Base-by-base conservation (phyloP, 2,797 vertebrate species). In the Chelmon rostratus region DNA sequence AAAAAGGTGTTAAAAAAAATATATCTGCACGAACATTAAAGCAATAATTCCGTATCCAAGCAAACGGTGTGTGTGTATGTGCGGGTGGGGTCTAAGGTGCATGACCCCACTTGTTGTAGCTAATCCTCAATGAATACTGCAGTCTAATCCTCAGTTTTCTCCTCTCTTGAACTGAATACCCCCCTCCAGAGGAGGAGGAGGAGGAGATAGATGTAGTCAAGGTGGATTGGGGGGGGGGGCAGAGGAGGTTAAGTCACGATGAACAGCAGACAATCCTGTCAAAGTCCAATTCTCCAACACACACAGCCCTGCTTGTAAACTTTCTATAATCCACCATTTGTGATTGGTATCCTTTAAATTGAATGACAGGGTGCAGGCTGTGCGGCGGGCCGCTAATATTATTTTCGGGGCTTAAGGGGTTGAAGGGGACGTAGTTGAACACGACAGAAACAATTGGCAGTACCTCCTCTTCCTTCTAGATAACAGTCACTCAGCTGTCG, bases 311-410 rank as follows among this genome's bases (percentile, higher is more conserved):
- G 84, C 69, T 70, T 85, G 85, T 91, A 92, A 91, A 79, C 88
- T 89, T 84, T 66, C 67, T 38, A 56, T 94, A 93, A 95, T 93
- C 93, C 91, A 84, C 25, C 72, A 25, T 86, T 88, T 80, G 76
- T 79, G 89, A 94, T 92, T 94, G 85, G 92, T 54, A 56, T 79
- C 82, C 81, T 86, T 82, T 89, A 87, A 86, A 68, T 87, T 81
- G 81, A 81, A 67, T 85, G 76, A 86, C 78, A 80, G 59, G 46
- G 78, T 69, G 86, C 71, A 73, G 71, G 74, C 71, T 83, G 82
- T 83, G 81, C 83, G 40, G 63, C 49, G 21, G 46, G 52, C 42
- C 64, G 40, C 63, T 64, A 79, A 88, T 81, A 74, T 83, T 82
- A 82, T 89, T 90, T 79, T 61, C 76, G 67, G 23, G 79, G 86